A percentile compares a stretch with the other conserved stretches of the same genome.
Evolutionary conservation across 2,797 vertebrate species (phyloP).

Genomic region (Falco rusticolus): DNA sequence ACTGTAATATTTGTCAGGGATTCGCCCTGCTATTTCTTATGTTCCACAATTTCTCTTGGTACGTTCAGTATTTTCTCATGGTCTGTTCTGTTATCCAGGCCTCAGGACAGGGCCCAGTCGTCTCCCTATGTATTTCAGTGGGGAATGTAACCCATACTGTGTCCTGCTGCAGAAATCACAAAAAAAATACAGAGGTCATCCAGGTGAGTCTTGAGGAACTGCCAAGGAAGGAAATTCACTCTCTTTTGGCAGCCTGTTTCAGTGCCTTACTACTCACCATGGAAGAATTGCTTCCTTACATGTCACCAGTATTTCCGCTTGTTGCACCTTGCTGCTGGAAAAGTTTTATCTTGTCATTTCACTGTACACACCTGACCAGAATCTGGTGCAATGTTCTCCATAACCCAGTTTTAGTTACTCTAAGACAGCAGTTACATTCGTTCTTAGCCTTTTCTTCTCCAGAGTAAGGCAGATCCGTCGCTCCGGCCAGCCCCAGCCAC

Average conservation of each 20-base stretch:
- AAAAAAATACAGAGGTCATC: not conserved
- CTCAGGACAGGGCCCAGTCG: not conserved
- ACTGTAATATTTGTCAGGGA: not conserved
- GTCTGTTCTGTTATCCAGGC: not conserved
- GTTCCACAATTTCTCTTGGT: not conserved
- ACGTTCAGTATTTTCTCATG: not conserved
- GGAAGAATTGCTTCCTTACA: not conserved
- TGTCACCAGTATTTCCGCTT: not conserved
- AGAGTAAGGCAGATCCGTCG: not conserved
- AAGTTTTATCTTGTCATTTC: not conserved
- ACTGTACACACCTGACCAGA: not conserved
- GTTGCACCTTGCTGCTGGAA: not conserved
- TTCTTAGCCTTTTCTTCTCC: not conserved
- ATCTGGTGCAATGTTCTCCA: not conserved
- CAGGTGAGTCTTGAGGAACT: not conserved
- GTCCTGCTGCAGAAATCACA: not conserved
- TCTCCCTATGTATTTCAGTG: not conserved
- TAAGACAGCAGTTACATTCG: not conserved
- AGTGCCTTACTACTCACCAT: not conserved
- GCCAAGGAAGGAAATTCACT: not conserved
- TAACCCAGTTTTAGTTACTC: not conserved
- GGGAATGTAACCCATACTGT: not conserved
- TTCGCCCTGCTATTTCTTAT: not conserved
- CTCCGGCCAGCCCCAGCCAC: not conserved
- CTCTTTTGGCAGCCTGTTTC: not conserved